A percentile compares a stretch with the other conserved stretches of the same genome.
phyloP scores from a whole-genome alignment of 2,888 invertebrate species.

The Agrotis segetum region DNA sequence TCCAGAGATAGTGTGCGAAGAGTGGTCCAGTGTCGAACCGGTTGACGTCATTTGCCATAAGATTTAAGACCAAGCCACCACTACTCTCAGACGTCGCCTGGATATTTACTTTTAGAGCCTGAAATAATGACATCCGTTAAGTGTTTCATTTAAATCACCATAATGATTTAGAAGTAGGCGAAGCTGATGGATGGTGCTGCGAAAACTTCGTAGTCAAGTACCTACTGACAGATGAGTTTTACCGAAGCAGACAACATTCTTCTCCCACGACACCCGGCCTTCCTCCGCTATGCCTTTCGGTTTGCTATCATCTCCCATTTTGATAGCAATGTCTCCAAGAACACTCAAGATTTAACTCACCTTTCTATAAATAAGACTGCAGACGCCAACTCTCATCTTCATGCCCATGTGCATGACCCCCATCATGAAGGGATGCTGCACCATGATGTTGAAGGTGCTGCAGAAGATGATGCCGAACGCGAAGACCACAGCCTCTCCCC shows the following conservation, averaged over 20 bases:
- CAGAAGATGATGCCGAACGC: conserved; percentile 92
- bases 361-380: conserved; percentile 96
- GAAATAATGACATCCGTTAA: conserved; percentile 47
- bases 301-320: not conserved
- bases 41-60: conserved; percentile 95
- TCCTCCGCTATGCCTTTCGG: not conserved
- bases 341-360: conserved; percentile 69
- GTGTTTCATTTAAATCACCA: not conserved
- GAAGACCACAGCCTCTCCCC: conserved; percentile 92
- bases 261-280: not conserved
- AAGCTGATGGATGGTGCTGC: not conserved
- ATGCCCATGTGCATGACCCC: conserved; percentile 95
- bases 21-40: conserved; percentile 93
- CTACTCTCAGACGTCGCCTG: conserved; percentile 84
- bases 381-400: conserved; percentile 95
- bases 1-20: conserved; percentile 94
- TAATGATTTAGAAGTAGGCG: not conserved
- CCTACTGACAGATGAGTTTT: too few species aligned
- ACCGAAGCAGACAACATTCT: not conserved
- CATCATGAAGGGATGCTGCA: conserved; percentile 93
- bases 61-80: conserved; percentile 89
- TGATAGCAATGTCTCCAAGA: not conserved
- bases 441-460: conserved; percentile 92
- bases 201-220: not conserved
- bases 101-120: conserved; percentile 85